Evolutionary conservation across 2,888 invertebrate species (phyloP), one percentile per base, ranked within the genome.

Genomic region (Margaritifera margaritifera): DNA sequence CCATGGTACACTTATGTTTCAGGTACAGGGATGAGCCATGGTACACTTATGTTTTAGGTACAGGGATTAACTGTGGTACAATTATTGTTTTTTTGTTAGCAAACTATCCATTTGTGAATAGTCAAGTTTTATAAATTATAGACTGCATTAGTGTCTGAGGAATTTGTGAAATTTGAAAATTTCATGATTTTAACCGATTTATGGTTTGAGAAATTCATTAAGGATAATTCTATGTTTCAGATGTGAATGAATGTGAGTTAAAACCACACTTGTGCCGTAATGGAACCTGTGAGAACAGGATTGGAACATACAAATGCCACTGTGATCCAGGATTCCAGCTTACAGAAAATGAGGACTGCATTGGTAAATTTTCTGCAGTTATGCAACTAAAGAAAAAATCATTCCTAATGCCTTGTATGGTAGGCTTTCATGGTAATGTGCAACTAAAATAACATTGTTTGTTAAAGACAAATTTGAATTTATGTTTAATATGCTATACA

Each of bases 171-270:
- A 11, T 42, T 42, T 11, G 2, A 42, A 42, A 42, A 42, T 11
- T 11, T 42, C 11, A 42, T 42, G 42, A 42, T 11, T 42, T 11
- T 8, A 42, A 42, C 42, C 2, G 11, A 42, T 42, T 42, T n/a
- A n/a, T n/a, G n/a, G n/a, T n/a, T n/a, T n/a, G n/a, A n/a, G n/a
- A n/a, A n/a, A n/a, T n/a, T 42, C 42, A 42, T 42, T 42, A 42
- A 11, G 1, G 42, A n/a, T 11, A 42, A 3, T 42, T 42, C 11
- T 60, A 51, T 20, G 0, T 70, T 71, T 27, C 80, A 91, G 95
- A 95, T 86, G 94, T 95, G 69, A 94, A 95, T 89, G 95, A 96
- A 88, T 96, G 96, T 88, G 94, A 94, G 11, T 91, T 94, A 76
- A 94, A 94, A 52, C 85, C 84, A 0, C 94, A 94, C 50, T 93